phyloP scores from a whole-genome alignment of 2,797 vertebrate genomes.

The Chaetophractus vellerosus region DNA sequence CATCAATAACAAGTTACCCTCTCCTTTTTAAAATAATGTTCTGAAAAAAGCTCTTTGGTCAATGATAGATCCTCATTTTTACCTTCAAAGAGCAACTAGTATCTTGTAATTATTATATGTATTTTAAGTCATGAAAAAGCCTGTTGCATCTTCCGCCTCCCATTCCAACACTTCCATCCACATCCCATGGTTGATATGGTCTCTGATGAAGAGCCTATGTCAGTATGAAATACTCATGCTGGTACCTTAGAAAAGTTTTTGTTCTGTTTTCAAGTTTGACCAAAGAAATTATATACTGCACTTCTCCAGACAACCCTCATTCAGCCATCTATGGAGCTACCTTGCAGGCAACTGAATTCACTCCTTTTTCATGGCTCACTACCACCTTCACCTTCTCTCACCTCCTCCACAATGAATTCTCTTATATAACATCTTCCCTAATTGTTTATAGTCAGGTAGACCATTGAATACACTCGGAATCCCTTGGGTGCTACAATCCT shows the following conservation, averaged over 20 bases:
- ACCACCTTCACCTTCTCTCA: background rate
- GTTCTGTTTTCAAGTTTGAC: background rate
- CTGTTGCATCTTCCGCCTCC: background rate
- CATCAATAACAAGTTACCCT: background rate
- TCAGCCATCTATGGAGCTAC: background rate
- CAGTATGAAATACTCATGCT: background rate
- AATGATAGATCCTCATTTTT: background rate
- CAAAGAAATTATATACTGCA: background rate
- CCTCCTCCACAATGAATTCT: background rate
- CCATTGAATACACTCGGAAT: background rate
- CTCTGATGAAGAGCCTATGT: background rate
- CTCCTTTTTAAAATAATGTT: background rate
- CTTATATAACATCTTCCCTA: background rate
- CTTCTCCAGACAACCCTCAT: background rate
- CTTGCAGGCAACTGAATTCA: background rate
- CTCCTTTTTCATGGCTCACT: background rate
- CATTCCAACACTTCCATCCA: background rate
- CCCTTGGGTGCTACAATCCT: background rate
- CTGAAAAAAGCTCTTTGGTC: constrained; percentile 2
- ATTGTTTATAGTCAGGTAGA: background rate
- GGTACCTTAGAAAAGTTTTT: background rate
- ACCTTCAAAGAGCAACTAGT: background rate
- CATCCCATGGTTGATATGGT: background rate
- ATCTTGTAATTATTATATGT: background rate
- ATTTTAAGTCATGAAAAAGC: background rate